Conservation (phyloP, 2,797 vertebrate species). For the Peromyscus nudipes region DNA sequence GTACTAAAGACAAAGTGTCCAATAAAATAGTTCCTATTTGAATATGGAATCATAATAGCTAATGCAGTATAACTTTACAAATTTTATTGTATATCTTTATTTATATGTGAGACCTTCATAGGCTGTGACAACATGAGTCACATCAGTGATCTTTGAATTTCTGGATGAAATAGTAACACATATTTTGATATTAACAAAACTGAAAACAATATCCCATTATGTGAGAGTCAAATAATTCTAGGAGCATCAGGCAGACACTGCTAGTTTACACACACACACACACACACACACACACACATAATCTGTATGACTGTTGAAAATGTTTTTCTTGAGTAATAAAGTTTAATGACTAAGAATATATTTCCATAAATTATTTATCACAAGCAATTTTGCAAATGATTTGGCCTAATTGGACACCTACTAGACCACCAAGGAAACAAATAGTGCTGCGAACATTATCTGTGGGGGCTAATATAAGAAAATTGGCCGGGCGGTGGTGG, state of each 20-base stretch:
- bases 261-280: neutral
- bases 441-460: neutral
- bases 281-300: neutral
- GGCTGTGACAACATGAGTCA: neutral
- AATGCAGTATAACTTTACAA: neutral
- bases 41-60: neutral
- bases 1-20: neutral
- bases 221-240: neutral
- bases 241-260: accelerated
- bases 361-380: conserved; percentile 8
- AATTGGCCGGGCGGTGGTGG: no score
- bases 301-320: neutral
- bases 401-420: neutral
- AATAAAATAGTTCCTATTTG: neutral
- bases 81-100: neutral
- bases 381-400: neutral
- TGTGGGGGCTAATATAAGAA: neutral
- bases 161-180: neutral
- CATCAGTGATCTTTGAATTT: neutral
- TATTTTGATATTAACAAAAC: neutral
- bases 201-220: neutral
- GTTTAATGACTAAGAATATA: neutral
- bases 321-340: neutral
- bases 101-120: neutral
- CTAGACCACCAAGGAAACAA: neutral